phyloP scores from a whole-genome alignment of 2,113 vertebrate genomes.

The Toxostoma redivivum region DNA sequence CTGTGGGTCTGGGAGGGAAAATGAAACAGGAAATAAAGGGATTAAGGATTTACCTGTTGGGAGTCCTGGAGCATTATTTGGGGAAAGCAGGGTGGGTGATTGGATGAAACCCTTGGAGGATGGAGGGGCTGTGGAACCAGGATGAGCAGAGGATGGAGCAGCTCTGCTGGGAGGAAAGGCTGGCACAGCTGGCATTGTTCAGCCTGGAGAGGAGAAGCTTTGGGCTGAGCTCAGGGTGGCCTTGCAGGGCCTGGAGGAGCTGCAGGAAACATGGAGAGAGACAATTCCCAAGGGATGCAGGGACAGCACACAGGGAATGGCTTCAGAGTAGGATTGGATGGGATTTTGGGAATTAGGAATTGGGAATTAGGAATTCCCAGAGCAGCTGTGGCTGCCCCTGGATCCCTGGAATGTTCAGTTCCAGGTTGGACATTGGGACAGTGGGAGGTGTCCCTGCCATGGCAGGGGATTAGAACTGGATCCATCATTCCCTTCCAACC shows the following conservation, averaged over 20 bases:
- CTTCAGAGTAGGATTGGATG: no score
- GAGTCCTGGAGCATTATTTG: neutral
- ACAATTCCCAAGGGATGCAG: neutral
- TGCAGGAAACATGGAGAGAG: neutral
- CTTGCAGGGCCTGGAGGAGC: neutral
- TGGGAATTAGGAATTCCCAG: neutral
- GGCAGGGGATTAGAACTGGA: no score
- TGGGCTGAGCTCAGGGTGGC: neutral
- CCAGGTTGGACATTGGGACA: neutral
- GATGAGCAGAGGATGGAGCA: neutral
- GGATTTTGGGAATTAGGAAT: neutral
- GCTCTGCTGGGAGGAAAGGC: neutral
- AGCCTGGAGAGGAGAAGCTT: neutral
- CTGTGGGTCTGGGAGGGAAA: neutral
- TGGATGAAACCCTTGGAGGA: rapidly evolving
- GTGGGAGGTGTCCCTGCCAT: no score
- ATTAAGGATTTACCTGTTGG: neutral
- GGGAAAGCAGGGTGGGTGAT: neutral
- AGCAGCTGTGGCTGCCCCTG: no score
- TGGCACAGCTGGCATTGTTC: neutral
- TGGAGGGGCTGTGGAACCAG: neutral
- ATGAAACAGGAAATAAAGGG: neutral
- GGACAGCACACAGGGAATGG: neutral
- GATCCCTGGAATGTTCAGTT: no score
- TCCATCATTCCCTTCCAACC: no score